phyloP scores from a whole-genome alignment of 1,140 invertebrate genomes.

The Neotoxoptera formosana region DNA sequence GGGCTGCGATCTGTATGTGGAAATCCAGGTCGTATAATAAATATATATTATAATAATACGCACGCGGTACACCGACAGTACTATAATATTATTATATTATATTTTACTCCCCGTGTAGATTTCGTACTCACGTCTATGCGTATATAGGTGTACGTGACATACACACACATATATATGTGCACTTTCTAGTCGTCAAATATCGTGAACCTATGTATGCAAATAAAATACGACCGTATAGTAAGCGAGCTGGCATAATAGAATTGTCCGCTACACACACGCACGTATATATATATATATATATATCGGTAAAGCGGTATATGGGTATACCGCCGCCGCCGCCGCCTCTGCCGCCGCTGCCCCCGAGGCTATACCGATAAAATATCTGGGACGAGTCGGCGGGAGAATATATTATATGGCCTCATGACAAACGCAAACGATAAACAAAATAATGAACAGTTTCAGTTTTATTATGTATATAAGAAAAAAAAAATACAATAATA shows the following conservation, averaged over 20 bases:
- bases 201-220: neutral
- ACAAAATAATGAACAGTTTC: neutral
- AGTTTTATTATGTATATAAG: constrained; percentile 19
- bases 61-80: neutral
- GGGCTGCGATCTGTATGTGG: neutral
- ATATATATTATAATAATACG: no score
- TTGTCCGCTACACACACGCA: neutral
- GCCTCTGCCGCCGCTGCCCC: neutral
- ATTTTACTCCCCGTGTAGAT: neutral
- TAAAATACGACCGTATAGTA: constrained; percentile 11
- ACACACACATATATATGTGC: neutral
- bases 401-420: neutral
- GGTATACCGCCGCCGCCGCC: neutral
- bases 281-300: neutral
- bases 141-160: no score
- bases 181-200: constrained; percentile 29
- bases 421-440: constrained; percentile 8
- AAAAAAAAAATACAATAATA: no score
- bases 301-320: neutral
- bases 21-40: constrained; percentile 17
- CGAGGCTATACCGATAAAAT: constrained; percentile 14
- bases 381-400: neutral
- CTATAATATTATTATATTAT: neutral
- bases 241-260: neutral
- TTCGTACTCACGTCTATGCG: neutral